These are phyloP conservation scores for Adoxophyes honmai DNA, from an alignment of 1,140 invertebrate species.

Conservation along the genomic window DNA sequence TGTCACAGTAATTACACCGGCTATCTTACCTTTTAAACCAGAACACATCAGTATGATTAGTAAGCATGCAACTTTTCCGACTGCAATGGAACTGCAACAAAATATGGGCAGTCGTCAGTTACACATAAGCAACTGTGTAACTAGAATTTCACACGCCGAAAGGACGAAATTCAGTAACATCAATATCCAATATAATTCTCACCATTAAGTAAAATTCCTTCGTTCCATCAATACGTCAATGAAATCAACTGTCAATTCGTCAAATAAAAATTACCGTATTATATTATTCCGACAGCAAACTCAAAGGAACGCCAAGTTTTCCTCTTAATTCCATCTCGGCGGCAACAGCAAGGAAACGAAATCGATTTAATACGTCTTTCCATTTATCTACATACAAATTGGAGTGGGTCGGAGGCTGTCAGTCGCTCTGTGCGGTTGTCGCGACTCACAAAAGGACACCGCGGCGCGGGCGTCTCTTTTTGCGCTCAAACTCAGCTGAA, in stretches of 20 bases:
- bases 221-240: constrained; percentile 10
- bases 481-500: constrained; percentile 37
- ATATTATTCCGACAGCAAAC: constrained; percentile 4
- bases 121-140: no score
- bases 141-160: no score
- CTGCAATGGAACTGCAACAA: no score
- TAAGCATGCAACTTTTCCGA: no score
- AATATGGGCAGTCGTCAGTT: no score
- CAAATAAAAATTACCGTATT: constrained; percentile 15
- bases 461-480: constrained; percentile 27
- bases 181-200: background rate
- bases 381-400: constrained; percentile 61
- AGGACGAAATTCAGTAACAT: no score
- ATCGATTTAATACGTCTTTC: constrained; percentile 43
- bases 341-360: constrained; percentile 16
- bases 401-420: constrained; percentile 35
- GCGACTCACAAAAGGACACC: constrained; percentile 37
- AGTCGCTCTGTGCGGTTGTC: constrained; percentile 40
- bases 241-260: constrained; percentile 13
- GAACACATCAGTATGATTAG: no score
- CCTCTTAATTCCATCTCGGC: constrained; percentile 24
- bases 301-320: constrained; percentile 19
- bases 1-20: no score
- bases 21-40: no score
- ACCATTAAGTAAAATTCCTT: background rate